These are phyloP conservation scores for Drosophila lutescens DNA, from an alignment of 2,888 invertebrate genomes.

Conservation along the genomic window DNA sequence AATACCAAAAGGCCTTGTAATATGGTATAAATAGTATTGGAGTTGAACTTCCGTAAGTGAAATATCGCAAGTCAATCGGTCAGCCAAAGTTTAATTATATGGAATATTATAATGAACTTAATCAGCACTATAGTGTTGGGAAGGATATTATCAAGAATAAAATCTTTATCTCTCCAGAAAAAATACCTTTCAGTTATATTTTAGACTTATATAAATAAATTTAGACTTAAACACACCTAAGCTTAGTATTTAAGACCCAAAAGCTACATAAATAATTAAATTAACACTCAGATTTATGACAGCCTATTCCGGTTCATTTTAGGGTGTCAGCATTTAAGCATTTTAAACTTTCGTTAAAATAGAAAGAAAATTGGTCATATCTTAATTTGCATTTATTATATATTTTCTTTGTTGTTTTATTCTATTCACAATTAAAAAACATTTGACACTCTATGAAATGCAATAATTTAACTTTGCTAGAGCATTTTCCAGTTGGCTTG, in stretches of 20 bases:
- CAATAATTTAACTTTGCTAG: neutral
- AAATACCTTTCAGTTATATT: too few relatives aligned
- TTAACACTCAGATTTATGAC: neutral
- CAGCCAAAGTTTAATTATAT: too few relatives aligned
- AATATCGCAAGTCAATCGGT: neutral
- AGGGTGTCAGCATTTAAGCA: too few relatives aligned
- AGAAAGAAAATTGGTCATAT: too few relatives aligned
- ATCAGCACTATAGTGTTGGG: too few relatives aligned
- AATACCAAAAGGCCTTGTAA: neutral
- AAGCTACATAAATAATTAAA: neutral
- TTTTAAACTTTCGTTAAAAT: too few relatives aligned
- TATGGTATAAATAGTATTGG: neutral
- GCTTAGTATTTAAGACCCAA: neutral
- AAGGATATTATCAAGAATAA: too few relatives aligned
- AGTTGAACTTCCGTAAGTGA: neutral
- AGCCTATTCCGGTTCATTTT: too few relatives aligned
- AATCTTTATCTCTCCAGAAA: too few relatives aligned
- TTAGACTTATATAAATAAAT: neutral
- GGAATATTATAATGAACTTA: too few relatives aligned
- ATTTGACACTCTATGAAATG: neutral
- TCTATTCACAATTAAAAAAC: neutral
- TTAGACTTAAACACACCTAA: neutral
- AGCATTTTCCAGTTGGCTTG: constrained; percentile 14
- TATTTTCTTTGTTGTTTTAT: too few relatives aligned
- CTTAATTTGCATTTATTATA: neutral